phyloP scores from a whole-genome alignment of 2,797 vertebrate species.

The Ptychobarbus kaznakovi region DNA sequence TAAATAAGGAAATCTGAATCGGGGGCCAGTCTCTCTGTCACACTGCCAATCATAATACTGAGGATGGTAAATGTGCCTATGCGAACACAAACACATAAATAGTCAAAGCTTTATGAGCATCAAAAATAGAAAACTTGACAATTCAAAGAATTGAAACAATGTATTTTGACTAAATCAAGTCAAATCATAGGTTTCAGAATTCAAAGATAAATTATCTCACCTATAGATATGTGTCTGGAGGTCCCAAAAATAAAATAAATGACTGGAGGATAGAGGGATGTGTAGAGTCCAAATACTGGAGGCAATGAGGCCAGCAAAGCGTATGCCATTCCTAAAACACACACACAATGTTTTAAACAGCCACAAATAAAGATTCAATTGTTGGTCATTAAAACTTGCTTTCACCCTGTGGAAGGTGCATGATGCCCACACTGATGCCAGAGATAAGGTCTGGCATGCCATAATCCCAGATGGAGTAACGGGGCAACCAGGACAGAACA shows the following conservation, averaged over 20 bases:
- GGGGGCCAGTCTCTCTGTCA: conserved; percentile 86
- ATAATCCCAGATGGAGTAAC: conserved; percentile 91
- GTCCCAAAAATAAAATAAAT: conserved; percentile 95
- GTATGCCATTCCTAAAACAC: conserved; percentile 88
- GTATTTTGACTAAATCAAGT: neutral
- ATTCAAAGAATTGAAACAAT: neutral
- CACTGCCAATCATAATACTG: conserved; percentile 95
- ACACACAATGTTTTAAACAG: neutral
- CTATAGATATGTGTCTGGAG: conserved; percentile 91
- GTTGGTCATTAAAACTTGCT: neutral
- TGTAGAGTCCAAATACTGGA: conserved; percentile 91
- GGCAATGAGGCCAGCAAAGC: conserved; percentile 92
- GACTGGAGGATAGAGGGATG: conserved; percentile 91
- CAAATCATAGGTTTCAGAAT: neutral
- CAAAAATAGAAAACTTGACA: neutral
- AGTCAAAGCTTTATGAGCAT: neutral
- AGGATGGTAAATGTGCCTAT: conserved; percentile 94
- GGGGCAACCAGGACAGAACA: conserved; percentile 89
- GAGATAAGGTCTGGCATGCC: conserved; percentile 89
- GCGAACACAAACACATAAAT: conserved; percentile 18
- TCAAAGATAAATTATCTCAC: conserved; percentile 62
- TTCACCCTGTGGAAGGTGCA: conserved; percentile 96
- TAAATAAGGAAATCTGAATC: conserved; percentile 73
- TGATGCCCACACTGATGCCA: conserved; percentile 95
- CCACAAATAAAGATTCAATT: neutral